Percentiles rank a stretch among this genome's conserved stretches.
phyloP scores from a whole-genome alignment of 1,140 invertebrate species.

The Drosophila subobscura region DNA sequence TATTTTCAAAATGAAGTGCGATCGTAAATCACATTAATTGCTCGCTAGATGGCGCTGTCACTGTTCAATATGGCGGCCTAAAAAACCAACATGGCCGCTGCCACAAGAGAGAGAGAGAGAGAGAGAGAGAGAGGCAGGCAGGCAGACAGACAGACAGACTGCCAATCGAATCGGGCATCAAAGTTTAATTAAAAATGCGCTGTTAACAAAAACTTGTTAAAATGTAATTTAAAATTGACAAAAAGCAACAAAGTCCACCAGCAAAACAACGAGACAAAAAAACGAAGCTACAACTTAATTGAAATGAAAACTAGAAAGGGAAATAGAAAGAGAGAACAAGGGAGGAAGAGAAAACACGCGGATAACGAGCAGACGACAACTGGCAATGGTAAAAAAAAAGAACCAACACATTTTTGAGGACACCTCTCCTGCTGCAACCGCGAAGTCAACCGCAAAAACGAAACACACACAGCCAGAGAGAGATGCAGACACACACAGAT shows the following conservation, averaged over 20 bases:
- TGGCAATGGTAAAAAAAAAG: slow-evolving; percentile 11
- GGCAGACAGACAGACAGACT: background rate
- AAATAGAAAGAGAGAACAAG: background rate
- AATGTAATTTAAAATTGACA: slow-evolving; percentile 69
- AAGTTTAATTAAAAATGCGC: slow-evolving; percentile 69
- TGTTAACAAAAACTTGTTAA: slow-evolving; percentile 50
- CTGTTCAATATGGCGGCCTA: slow-evolving; percentile 60
- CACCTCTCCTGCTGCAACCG: too few species aligned
- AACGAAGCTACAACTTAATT: slow-evolving; percentile 5
- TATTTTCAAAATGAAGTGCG: slow-evolving; percentile 63
- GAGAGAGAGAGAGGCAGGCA: background rate
- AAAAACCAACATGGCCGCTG: slow-evolving; percentile 39
- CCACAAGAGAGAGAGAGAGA: background rate
- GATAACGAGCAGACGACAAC: slow-evolving; percentile 1
- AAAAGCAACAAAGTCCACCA: slow-evolving; percentile 2
- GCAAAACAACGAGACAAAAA: slow-evolving; percentile 8
- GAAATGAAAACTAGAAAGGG: slow-evolving; percentile 19
- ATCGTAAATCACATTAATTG: slow-evolving; percentile 79
- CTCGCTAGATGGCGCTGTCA: slow-evolving; percentile 62
- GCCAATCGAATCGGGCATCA: slow-evolving; percentile 45
- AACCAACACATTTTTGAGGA: slow-evolving; percentile 48
- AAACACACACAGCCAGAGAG: background rate
- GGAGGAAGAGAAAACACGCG: too few species aligned
- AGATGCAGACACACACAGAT: slow-evolving; percentile 12
- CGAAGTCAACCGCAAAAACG: slow-evolving; percentile 37